Evolutionary conservation across 1,140 invertebrate species (phyloP).

Genomic region (Stegodyphus mimosarum): DNA sequence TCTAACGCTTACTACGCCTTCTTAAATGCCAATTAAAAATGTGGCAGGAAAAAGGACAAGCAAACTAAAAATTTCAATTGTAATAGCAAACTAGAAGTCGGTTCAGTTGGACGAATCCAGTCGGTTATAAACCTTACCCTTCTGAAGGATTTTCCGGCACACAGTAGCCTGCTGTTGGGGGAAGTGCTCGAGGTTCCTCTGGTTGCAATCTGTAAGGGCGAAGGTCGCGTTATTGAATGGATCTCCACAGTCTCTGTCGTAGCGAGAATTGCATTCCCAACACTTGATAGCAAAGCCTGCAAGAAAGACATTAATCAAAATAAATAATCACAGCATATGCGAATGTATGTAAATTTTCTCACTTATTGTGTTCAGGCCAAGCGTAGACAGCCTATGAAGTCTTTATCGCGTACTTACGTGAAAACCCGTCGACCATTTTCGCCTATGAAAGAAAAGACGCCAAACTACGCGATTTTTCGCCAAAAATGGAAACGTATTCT

Average conservation of each 20-base stretch:
- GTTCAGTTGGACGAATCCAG: background rate
- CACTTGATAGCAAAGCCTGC: constrained; percentile 74
- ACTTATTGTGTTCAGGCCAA: too few species aligned
- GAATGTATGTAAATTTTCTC: too few species aligned
- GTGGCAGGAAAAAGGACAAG: background rate
- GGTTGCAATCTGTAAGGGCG: constrained; percentile 83
- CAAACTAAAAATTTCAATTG: background rate
- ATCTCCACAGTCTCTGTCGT: constrained; percentile 85
- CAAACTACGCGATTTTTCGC: too few species aligned
- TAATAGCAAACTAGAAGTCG: background rate
- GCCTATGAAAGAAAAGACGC: too few species aligned
- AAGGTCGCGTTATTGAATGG: constrained; percentile 84
- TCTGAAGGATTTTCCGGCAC: constrained; percentile 83
- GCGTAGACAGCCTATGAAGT: too few species aligned
- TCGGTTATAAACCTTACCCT: constrained; percentile 70
- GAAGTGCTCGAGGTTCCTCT: constrained; percentile 75
- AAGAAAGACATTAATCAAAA: constrained; percentile 22
- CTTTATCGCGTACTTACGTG: too few species aligned
- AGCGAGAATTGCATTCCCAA: constrained; percentile 87
- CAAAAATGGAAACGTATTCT: too few species aligned
- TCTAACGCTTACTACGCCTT: too few species aligned
- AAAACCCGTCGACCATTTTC: too few species aligned
- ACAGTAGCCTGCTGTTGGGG: constrained; percentile 71
- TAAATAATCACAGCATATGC: too few species aligned
- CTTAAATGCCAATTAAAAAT: too few species aligned